Evolutionary conservation across 2,113 vertebrate species (phyloP).

Genomic region (Suncus etruscus): DNA sequence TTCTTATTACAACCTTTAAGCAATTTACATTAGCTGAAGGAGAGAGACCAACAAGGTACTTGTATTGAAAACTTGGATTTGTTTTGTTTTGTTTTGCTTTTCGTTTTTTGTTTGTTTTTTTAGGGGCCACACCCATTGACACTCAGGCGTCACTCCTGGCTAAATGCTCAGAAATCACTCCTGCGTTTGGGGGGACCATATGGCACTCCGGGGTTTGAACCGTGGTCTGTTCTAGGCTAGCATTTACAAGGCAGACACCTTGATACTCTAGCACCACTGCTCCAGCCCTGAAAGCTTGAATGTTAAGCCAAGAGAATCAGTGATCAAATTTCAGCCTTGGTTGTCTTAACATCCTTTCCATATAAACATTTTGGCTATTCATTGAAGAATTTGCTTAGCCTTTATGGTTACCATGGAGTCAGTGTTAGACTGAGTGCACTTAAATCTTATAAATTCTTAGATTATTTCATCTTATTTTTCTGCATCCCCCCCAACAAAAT

Average conservation of each 20-base stretch:
- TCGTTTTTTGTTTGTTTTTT: too few relatives aligned
- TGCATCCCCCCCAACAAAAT: constrained; percentile 55
- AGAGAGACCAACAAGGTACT: background rate
- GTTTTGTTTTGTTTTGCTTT: too few relatives aligned
- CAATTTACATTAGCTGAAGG: constrained; percentile 3
- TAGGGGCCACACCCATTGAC: too few relatives aligned
- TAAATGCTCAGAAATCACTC: too few relatives aligned
- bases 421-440: constrained; percentile 51
- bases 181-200: too few relatives aligned
- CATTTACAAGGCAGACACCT: too few relatives aligned
- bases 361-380: constrained; percentile 68
- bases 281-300: background rate
- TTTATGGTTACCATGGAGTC: constrained; percentile 61
- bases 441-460: constrained; percentile 68
- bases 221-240: too few relatives aligned
- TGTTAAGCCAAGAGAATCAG: constrained; percentile 56
- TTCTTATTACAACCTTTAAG: background rate
- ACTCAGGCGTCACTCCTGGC: too few relatives aligned
- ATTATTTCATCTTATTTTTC: constrained; percentile 49
- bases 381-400: constrained; percentile 54
- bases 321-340: constrained; percentile 46
- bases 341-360: constrained; percentile 60
- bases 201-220: too few relatives aligned
- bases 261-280: too few relatives aligned
- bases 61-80: background rate